Percentiles rank a stretch among this genome's conserved stretches.
phyloP scores from a whole-genome alignment of 2,888 invertebrate genomes.

The Protophormia terraenovae region DNA sequence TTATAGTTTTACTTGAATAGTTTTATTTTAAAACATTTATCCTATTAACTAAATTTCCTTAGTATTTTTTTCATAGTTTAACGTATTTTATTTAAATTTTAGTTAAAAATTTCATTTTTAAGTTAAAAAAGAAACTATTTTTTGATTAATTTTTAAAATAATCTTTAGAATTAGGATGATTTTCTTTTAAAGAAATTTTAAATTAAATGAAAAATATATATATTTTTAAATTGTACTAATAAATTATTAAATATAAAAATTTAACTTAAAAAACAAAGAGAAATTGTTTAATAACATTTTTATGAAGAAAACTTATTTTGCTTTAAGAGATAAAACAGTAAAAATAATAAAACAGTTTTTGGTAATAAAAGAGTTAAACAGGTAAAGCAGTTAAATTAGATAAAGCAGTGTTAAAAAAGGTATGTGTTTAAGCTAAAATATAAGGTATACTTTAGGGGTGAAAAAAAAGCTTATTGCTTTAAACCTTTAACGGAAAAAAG shows the following conservation, averaged over 20 bases:
- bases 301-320: not conserved
- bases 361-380: too few relatives aligned
- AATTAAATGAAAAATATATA: not conserved
- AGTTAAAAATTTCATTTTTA: not conserved
- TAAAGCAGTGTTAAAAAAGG: not conserved
- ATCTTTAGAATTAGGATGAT: not conserved
- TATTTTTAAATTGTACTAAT: not conserved
- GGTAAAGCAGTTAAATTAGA: not conserved
- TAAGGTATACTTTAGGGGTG: not conserved
- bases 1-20: not conserved
- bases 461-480: too few relatives aligned
- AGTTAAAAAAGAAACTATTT: not conserved
- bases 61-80: conserved; percentile 22
- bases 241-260: not conserved
- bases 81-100: not conserved
- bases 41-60: conserved; percentile 13
- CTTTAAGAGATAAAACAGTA: too few relatives aligned
- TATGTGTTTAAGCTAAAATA: not conserved
- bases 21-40: not conserved
- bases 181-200: not conserved
- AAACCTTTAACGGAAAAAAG: too few relatives aligned
- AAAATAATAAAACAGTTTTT: too few relatives aligned
- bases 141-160: not conserved
- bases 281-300: not conserved
- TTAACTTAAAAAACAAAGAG: not conserved